Base-by-base conservation (phyloP, 2,888 invertebrate species). In the Chloroclystis v-ata region DNA sequence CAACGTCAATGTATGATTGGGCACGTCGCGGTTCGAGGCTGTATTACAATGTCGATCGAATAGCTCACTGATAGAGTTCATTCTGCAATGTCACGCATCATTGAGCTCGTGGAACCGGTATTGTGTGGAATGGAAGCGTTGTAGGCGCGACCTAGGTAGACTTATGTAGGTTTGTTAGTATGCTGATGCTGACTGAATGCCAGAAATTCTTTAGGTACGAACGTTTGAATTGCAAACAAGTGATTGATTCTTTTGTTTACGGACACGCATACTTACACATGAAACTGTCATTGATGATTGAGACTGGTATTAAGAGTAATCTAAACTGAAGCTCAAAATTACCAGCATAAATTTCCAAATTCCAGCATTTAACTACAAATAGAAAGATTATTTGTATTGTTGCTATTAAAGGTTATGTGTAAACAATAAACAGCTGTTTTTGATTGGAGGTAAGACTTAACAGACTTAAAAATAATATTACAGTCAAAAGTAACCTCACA, bases 1-100 rank as follows among this genome's bases (percentile, higher is more conserved):
- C 39, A 28, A 25, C 33, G 56, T 54, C 61, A 58, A 57, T 63
- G 56, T 65, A 69, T 67, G 63, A 66, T 59, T 56, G 51, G 53
- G 58, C 70, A 67, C 68, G 70, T 61, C 51, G 56, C 52, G 7
- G 56, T 52, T 43, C 38, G 47, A 45, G 40, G 28, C 29, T 13
- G 11, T 35, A 28, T 12, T 4, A 35, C 41, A 47, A 43, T 14
- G 14, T 46, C 12, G 35, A 43, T 38, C 41, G 32, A 53, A 54
- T 35, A 10, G 29, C 40, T 26, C 2, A 37, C 12, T 32, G 26
- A 28, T 54, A 59, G 48, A 49, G 38, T 44, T 46, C 49, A 46
- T 38, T 49, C 48, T 53, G 14, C 52, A 26, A 46, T 43, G 49
- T 9, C n/a, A 25, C 25, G 44, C 7, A 16, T 35, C 24, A 28